A percentile compares a stretch with the other conserved stretches of the same genome.
Evolutionary conservation across 2,797 vertebrate species (phyloP).

Genomic region (Myiotriccus ornatus): DNA sequence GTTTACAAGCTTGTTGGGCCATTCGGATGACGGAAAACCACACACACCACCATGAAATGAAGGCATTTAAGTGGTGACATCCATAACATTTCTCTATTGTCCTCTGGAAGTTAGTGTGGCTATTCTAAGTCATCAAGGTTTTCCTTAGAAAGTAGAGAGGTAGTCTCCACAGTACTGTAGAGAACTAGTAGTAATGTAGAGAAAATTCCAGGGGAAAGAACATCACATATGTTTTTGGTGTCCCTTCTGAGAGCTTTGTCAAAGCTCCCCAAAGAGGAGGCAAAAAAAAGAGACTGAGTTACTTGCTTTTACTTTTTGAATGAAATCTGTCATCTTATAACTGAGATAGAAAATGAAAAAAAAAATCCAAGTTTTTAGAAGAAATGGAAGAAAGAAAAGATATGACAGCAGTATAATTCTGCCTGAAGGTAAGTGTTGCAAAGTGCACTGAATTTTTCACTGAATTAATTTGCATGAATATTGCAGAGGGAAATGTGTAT

Average conservation of each 20-base stretch:
- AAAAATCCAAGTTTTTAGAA: not conserved
- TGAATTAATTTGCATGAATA: constrained; percentile 58
- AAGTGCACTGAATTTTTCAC: constrained; percentile 42
- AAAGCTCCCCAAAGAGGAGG: not conserved
- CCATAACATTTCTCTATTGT: not conserved
- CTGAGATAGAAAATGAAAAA: not conserved
- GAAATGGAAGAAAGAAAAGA: not conserved
- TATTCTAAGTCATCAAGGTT: not conserved
- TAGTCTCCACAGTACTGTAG: not conserved
- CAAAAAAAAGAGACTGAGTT: not conserved
- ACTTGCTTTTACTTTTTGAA: not conserved
- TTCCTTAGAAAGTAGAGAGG: not conserved
- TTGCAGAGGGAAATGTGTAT: constrained; percentile 5
- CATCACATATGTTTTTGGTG: not conserved
- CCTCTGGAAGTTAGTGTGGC: not conserved
- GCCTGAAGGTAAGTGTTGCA: constrained; percentile 46
- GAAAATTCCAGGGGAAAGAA: not conserved
- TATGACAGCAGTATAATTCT: constrained; percentile 21
- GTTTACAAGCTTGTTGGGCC: not conserved
- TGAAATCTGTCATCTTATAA: not conserved
- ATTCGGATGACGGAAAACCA: not conserved
- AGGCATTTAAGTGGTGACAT: not conserved
- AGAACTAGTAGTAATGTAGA: not conserved
- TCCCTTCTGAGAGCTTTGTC: not conserved
- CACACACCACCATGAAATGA: not conserved